A percentile compares a stretch with the other conserved stretches of the same genome.
These are phyloP conservation scores for Mamestra configurata DNA, from an alignment of 1,140 invertebrate species.

Conservation along the genomic window DNA sequence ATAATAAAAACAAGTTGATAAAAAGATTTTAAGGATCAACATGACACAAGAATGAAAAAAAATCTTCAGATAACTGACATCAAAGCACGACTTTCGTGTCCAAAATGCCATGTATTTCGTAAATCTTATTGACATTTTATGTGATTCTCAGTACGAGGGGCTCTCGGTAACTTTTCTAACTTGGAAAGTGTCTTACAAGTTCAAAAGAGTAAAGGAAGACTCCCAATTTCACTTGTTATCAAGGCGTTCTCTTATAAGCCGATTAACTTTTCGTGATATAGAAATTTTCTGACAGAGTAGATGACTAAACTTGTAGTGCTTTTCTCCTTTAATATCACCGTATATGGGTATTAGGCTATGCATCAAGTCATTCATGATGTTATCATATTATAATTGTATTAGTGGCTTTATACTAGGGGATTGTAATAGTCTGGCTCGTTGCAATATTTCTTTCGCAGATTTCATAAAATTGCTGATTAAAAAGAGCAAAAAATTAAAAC, in stretches of 20 bases:
- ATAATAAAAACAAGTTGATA: too few relatives aligned
- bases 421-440: too few relatives aligned
- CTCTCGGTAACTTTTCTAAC: neutral
- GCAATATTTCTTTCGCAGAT: too few relatives aligned
- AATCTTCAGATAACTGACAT: neutral
- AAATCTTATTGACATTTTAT: constrained; percentile 23
- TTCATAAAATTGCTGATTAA: neutral
- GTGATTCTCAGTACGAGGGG: neutral
- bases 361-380: neutral
- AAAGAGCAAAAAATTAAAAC: too few relatives aligned
- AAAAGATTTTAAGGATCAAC: too few relatives aligned
- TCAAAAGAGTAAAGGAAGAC: neutral
- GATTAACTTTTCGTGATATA: constrained; percentile 1
- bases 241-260: neutral
- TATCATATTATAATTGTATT: too few relatives aligned
- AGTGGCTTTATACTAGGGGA: too few relatives aligned
- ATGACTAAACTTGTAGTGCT: neutral
- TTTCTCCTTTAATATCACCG: neutral
- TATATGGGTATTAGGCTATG: neutral
- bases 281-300: neutral
- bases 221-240: constrained; percentile 2
- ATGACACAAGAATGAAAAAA: too few relatives aligned
- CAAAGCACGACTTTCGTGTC: neutral
- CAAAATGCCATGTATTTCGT: neutral
- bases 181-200: constrained; percentile 24